Base-by-base conservation (phyloP, 2,888 invertebrate genomes). In the Erebia epiphron region DNA sequence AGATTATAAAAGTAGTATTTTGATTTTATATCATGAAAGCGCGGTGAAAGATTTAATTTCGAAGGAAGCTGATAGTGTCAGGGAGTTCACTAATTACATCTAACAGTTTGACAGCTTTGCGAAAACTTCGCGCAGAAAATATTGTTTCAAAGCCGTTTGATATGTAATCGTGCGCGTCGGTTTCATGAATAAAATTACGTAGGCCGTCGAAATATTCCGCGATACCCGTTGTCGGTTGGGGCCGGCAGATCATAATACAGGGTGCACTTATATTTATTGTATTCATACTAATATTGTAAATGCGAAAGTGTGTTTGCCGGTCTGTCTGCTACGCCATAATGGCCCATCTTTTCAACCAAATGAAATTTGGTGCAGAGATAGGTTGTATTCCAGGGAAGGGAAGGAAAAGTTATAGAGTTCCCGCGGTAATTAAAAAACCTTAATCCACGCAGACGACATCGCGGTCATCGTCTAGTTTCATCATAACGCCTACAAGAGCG, bases 261-360 rank as follows among this genome's bases (percentile, higher is more conserved):
- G 92, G 91, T 87, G 85, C 85, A 87, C 83, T 92, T 92, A 89
- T 87, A 90, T 91, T 91, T 91, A 91, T 91, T 92, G 89, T 88
- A 92, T 91, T 90, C 90, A 86, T 43, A 43, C 11, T 11, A 43
- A 43, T 43, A 43, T 43, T 11, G 43, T 35, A 35, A 7, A 35
- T 35, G 35, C 35, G 7, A 35, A 35, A 35, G 35, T 35, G 7
- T 35, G 35, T 35, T 7, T 35, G 26, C 4, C 26, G 2, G 26
- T 26, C 26, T 2, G 35, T 35, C 35, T 35, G 7, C 35, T 35
- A 35, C 35, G 35, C 35, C 7, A 7, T 35, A 5, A 5, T 7
- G 35, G 35, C 35, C 35, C 7, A 35, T 35, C 35, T 35, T 35
- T 35, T 35, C 35, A 35, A 35, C 35, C 35, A 7, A 35, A 3